Conservation (phyloP, 2,888 invertebrate species). For the Ommatoiulus sabulosus region DNA sequence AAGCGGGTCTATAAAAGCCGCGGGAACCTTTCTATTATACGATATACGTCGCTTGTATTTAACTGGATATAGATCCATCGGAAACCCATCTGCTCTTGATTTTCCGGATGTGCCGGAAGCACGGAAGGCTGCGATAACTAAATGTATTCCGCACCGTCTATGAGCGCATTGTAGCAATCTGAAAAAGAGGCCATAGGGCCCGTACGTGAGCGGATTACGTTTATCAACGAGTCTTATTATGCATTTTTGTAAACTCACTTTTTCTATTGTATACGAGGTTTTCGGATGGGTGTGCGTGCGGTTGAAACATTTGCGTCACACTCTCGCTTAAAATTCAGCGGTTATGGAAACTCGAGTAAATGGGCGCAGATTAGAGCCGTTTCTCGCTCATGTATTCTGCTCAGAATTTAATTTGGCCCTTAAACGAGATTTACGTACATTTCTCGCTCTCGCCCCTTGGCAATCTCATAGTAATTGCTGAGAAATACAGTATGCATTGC, state of each 20-base stretch:
- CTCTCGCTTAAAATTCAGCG: background rate
- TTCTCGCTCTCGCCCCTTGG: background rate
- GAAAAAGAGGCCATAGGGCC: slow-evolving; percentile 24
- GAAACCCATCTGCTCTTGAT: slow-evolving; percentile 47
- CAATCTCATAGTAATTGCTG: background rate
- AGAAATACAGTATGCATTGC: background rate
- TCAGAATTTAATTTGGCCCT: slow-evolving; percentile 6
- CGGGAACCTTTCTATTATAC: slow-evolving; percentile 8
- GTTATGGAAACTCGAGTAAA: background rate
- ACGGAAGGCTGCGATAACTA: slow-evolving; percentile 48
- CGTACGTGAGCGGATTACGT: slow-evolving; percentile 33
- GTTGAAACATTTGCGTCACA: background rate
- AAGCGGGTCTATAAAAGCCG: background rate
- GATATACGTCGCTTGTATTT: background rate
- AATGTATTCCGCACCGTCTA: slow-evolving; percentile 4
- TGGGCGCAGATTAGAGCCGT: background rate
- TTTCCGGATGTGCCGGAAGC: slow-evolving; percentile 46
- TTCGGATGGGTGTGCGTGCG: background rate
- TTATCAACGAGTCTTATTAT: slow-evolving; percentile 9
- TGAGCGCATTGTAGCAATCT: slow-evolving; percentile 35
- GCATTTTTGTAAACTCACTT: slow-evolving; percentile 41
- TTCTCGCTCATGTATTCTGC: background rate
- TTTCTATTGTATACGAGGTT: background rate
- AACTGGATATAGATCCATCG: slow-evolving; percentile 45
- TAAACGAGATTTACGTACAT: background rate